Conservation (phyloP, 2,888 invertebrate genomes). For the Amphimallon solstitiale region DNA sequence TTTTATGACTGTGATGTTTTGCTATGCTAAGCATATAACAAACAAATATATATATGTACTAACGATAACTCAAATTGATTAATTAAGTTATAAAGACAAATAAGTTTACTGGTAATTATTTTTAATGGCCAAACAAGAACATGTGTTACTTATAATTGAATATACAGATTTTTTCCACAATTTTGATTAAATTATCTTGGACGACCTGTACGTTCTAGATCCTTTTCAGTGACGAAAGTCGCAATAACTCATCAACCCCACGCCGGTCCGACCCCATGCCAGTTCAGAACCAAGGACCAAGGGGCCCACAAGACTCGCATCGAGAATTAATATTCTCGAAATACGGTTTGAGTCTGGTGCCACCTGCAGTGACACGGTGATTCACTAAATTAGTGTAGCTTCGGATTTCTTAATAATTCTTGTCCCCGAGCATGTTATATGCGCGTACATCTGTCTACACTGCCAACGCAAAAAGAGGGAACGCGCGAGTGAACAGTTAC, state of each 20-base stretch:
- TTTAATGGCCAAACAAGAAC: background rate
- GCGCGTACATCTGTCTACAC: conserved; percentile 53
- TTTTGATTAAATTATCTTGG: conserved; percentile 5
- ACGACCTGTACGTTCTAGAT: conserved; percentile 17
- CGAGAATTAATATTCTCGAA: conserved; percentile 52
- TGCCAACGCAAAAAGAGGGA: conserved; percentile 48
- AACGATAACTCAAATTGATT: too few species aligned
- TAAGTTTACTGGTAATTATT: too few species aligned
- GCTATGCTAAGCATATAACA: too few species aligned
- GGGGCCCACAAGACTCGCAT: conserved; percentile 44
- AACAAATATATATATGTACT: too few species aligned
- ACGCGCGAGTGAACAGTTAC: background rate
- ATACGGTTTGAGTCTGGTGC: conserved; percentile 37
- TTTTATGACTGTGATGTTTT: too few species aligned
- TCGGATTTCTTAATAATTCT: conserved; percentile 59
- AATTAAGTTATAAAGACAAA: too few species aligned
- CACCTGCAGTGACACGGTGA: conserved; percentile 58
- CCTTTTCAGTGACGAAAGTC: conserved; percentile 45
- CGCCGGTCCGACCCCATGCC: conserved; percentile 62
- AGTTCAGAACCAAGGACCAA: conserved; percentile 45
- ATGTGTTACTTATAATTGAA: background rate
- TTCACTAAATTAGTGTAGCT: conserved; percentile 59
- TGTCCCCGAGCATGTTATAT: conserved; percentile 53
- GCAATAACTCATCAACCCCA: conserved; percentile 55
- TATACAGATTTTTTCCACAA: background rate